Percentiles rank a stretch among this genome's conserved stretches.
Evolutionary conservation across 2,888 invertebrate species (phyloP).

Genomic region (Agriopis leucophaearia): DNA sequence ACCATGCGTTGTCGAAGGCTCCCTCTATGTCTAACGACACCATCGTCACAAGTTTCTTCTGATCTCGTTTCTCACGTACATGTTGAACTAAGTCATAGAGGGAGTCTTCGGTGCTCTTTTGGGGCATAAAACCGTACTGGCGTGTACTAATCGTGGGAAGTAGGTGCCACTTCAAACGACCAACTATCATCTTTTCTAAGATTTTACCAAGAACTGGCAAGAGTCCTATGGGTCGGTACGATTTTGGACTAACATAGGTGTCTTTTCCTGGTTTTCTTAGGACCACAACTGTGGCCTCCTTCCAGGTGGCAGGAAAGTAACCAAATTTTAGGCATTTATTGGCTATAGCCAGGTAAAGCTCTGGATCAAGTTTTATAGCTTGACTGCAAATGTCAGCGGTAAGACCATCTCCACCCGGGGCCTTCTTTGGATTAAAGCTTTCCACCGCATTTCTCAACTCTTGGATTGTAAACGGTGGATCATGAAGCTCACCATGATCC

Average conservation of each 20-base stretch:
- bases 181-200: neutral
- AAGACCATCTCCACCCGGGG: slow-evolving; percentile 8
- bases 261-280: neutral
- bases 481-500: no score
- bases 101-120: no score
- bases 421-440: neutral
- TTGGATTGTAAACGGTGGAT: neutral
- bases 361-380: neutral
- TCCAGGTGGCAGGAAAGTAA: neutral
- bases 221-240: neutral
- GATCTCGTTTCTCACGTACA: no score
- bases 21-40: no score
- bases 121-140: neutral
- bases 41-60: no score
- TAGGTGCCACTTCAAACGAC: neutral
- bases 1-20: no score
- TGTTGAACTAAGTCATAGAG: no score
- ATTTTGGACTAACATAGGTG: neutral
- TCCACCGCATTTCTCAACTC: no score
- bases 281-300: neutral
- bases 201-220: neutral
- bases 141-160: neutral
- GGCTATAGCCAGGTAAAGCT: neutral
- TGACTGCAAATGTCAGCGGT: neutral
- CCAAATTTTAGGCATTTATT: neutral